Base-by-base conservation (phyloP, 23 tunicate genomes). In the Diplosoma virens region DNA sequence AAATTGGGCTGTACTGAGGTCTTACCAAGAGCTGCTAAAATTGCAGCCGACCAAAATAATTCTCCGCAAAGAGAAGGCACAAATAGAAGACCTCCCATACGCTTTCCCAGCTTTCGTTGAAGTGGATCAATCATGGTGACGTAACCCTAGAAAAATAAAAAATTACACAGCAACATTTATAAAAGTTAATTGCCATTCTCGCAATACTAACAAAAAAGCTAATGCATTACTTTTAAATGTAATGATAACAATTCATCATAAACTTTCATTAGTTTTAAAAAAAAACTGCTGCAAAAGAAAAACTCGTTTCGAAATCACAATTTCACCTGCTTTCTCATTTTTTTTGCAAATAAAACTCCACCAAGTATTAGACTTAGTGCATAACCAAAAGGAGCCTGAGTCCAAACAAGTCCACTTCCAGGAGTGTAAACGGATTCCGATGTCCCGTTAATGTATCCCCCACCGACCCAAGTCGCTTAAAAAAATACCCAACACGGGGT, bases 391-490 rank as follows among this genome's bases (percentile, higher is more conserved):
- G 92, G 92, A 17, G 97, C 87, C 80, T 91, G 97, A 2, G 87
- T 79, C 92, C 92, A 91, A 0, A 91, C n/a, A 20, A 91, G 58
- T 27, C 97, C 97, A 33, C 11, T 34, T 26, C 84, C 83, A 14
- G 84, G 83, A 21, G 81, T 73, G 60, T 85, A 91, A 29, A 91
- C 84, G 0, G 47, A 52, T 76, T 91, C 97, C 1, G 97, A 85
- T 1, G 97, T 78, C 5, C 97, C 97, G 50, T 90, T 90, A 2
- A 90, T 90, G 30, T 79, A 90, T 24, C 97, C 97, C 20, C 97
- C 97, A 0, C 97, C 90, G 36, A 90, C 97, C 97, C 97, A 90
- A 2, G 97, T 90, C 16, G 97, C 97, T 86, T 21, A n/a, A 78
- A 85, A 67, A 16, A 45, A 45, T 9, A 45, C 52, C n/a, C 3